These are phyloP conservation scores for Sebastes iracundus DNA, from an alignment of 2,797 vertebrate species.

Conservation along the genomic window DNA sequence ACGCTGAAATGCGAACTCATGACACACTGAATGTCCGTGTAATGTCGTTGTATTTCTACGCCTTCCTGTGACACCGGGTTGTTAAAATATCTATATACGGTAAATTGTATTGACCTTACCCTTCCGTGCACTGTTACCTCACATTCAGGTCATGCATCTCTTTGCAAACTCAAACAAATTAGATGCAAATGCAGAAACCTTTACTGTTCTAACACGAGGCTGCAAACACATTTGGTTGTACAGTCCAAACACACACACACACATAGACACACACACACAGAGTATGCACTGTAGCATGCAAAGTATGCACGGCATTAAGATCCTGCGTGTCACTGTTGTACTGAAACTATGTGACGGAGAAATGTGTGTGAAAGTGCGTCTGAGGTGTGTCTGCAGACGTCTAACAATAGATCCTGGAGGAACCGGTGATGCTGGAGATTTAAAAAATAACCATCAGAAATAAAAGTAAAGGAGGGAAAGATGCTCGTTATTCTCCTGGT, in stretches of 20 bases:
- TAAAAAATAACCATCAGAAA: not conserved
- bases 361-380: not conserved
- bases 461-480: not conserved
- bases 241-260: not conserved
- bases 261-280: not conserved
- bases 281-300: not conserved
- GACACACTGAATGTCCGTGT: too few relatives aligned
- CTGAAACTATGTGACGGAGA: not conserved
- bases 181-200: slow-evolving; percentile 28
- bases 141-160: not conserved
- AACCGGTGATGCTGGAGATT: slow-evolving; percentile 21
- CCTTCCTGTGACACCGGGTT: too few relatives aligned
- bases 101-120: too few relatives aligned
- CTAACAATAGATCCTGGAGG: slow-evolving; percentile 1
- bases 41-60: too few relatives aligned
- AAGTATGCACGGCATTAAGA: not conserved
- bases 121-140: not conserved
- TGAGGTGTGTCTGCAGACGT: slow-evolving; percentile 3
- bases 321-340: not conserved
- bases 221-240: not conserved
- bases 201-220: not conserved
- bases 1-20: too few relatives aligned
- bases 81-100: not conserved
- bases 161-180: slow-evolving; percentile 1
- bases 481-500: not conserved